Evolutionary conservation across 2,797 vertebrate species (phyloP).

Genomic region (Molossus alvarezi): DNA sequence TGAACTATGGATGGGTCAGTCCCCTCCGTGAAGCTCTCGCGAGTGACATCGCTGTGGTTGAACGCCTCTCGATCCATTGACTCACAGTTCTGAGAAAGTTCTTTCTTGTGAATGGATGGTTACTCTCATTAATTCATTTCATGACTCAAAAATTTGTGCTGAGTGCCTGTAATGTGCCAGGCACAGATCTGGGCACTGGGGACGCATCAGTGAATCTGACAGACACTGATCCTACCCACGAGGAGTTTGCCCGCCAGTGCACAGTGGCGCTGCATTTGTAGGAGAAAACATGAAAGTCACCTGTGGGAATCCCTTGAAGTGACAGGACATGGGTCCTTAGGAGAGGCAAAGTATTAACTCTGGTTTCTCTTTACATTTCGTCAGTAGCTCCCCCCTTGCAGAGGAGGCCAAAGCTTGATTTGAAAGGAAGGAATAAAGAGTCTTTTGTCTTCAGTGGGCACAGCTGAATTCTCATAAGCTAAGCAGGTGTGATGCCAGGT

Average conservation of each 20-base stretch:
- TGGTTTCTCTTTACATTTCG: not conserved
- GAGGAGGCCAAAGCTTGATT: not conserved
- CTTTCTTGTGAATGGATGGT: not conserved
- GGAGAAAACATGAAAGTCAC: not conserved
- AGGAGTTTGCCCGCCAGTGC: not conserved
- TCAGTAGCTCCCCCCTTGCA: not conserved
- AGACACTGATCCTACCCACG: not conserved
- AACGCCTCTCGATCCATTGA: not conserved
- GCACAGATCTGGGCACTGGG: not conserved
- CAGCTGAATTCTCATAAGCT: not conserved
- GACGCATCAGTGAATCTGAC: not conserved
- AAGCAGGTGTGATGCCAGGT: not conserved
- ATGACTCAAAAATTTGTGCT: not conserved
- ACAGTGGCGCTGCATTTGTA: not conserved
- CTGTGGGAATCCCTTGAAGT: not conserved
- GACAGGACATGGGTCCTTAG: not conserved
- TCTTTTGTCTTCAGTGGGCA: not conserved
- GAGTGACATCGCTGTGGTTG: not conserved
- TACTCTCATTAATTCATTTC: not conserved
- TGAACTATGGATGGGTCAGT: not conserved
- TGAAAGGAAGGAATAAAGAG: not conserved
- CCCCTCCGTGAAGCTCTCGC: not conserved
- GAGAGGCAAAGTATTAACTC: not conserved
- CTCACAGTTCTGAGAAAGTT: slow-evolving; percentile 1
- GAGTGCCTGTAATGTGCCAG: not conserved